Evolutionary conservation across 2,113 vertebrate species (phyloP).

Genomic region (Kryptolebias marmoratus): DNA sequence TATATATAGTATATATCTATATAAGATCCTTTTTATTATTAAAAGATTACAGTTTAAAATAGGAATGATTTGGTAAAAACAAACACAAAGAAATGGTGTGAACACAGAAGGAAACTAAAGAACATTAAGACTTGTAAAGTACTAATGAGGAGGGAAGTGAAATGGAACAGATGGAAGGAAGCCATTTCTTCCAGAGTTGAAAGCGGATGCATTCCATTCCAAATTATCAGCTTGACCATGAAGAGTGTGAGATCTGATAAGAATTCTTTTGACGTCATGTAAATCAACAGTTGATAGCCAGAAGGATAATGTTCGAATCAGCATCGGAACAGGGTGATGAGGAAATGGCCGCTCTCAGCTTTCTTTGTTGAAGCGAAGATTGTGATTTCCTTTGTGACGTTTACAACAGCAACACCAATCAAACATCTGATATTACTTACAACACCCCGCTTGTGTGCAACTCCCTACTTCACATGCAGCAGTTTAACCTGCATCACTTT

Average conservation of each 20-base stretch:
- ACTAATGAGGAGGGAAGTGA: conserved; percentile 77
- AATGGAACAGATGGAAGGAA: conserved; percentile 79
- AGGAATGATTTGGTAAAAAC: not conserved
- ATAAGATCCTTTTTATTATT: not conserved
- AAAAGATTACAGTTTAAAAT: not conserved
- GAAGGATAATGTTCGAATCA: conserved; percentile 67
- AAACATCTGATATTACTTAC: conserved; percentile 58
- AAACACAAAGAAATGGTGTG: not conserved
- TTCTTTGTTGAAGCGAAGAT: conserved; percentile 70
- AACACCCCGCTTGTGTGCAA: conserved; percentile 67
- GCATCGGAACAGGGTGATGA: conserved; percentile 39
- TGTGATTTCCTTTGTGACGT: conserved; percentile 65
- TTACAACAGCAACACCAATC: conserved; percentile 48
- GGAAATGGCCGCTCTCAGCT: conserved; percentile 49
- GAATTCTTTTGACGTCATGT: conserved; percentile 75
- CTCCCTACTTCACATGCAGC: conserved; percentile 71
- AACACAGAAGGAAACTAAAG: conserved; percentile 6
- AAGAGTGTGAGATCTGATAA: conserved; percentile 77
- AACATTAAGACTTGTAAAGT: conserved; percentile 36
- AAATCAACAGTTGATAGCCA: conserved; percentile 62
- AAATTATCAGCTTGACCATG: conserved; percentile 60
- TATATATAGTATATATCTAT: not conserved
- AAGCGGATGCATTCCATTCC: conserved; percentile 61
- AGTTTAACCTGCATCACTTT: conserved; percentile 30
- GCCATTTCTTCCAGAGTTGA: conserved; percentile 69